Evolutionary conservation across 2,113 vertebrate genomes (phyloP).

Genomic region (Mesocricetus auratus): DNA sequence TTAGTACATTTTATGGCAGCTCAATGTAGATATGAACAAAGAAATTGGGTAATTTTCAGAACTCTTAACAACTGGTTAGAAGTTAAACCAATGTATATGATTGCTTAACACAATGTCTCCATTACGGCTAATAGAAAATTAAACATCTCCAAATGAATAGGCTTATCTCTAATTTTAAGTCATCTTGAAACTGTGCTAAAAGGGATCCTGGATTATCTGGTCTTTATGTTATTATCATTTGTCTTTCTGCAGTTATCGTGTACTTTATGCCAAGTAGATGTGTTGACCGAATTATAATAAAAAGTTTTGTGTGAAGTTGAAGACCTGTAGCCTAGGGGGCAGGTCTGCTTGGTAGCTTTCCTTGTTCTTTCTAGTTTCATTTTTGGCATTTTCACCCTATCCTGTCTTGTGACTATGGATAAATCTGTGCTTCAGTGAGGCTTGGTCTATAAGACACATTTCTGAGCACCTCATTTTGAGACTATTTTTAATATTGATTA

Average conservation of each 20-base stretch:
- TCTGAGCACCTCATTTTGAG: neutral
- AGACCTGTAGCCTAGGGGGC: accelerated
- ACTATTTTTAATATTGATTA: neutral
- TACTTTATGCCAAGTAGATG: neutral
- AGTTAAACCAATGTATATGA: neutral
- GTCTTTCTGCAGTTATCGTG: neutral
- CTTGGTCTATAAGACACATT: neutral
- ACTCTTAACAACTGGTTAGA: neutral
- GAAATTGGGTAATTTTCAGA: constrained; percentile 1
- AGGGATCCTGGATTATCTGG: constrained; percentile 22
- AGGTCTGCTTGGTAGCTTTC: neutral
- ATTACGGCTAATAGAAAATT: constrained; percentile 44
- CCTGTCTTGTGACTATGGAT: neutral
- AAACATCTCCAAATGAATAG: constrained; percentile 8
- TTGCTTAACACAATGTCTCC: neutral
- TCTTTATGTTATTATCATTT: neutral
- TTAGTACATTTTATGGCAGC: neutral
- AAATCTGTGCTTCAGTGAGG: neutral
- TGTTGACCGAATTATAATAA: neutral
- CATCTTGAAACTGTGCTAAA: neutral
- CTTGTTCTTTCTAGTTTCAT: neutral
- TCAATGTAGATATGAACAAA: neutral
- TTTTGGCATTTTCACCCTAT: neutral
- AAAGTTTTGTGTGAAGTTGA: neutral
- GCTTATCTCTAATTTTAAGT: neutral